phyloP scores from a whole-genome alignment of 2,888 invertebrate species.

The Lycocerus yunnanus region DNA sequence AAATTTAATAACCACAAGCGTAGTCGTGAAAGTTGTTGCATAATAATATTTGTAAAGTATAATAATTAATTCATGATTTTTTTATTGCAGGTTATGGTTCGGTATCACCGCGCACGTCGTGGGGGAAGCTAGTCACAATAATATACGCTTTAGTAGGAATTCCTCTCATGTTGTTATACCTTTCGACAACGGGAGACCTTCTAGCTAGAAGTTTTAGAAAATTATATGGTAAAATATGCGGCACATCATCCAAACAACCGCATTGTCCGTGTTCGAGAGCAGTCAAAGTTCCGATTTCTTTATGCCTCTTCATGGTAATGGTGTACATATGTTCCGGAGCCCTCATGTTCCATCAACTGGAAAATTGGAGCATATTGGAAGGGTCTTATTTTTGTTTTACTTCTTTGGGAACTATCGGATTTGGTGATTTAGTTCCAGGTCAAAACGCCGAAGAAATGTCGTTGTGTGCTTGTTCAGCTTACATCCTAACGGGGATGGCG shows the following conservation, averaged over 20 bases:
- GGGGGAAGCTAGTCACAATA: conserved; percentile 82
- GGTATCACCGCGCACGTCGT: conserved; percentile 78
- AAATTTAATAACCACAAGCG: no score
- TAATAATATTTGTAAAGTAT: background rate
- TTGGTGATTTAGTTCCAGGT: conserved; percentile 78
- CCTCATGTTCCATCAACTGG: conserved; percentile 85
- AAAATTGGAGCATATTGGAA: conserved; percentile 89
- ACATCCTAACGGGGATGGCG: conserved; percentile 83
- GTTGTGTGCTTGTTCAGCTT: conserved; percentile 77
- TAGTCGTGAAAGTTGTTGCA: background rate
- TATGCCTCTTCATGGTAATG: conserved; percentile 84
- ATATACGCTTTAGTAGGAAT: conserved; percentile 85
- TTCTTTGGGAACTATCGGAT: conserved; percentile 58
- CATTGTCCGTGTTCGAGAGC: conserved; percentile 59
- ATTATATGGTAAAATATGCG: conserved; percentile 66
- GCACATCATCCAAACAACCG: conserved; percentile 43
- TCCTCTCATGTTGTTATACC: conserved; percentile 84
- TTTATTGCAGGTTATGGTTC: conserved; percentile 77
- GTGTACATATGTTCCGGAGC: conserved; percentile 90
- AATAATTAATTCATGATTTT: conserved; percentile 9
- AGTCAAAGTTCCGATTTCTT: conserved; percentile 82
- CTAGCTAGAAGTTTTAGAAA: conserved; percentile 79
- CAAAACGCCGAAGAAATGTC: conserved; percentile 67
- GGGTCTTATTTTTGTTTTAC: conserved; percentile 84
- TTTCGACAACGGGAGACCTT: conserved; percentile 85